Evolutionary conservation across 2,113 vertebrate genomes (phyloP).

Genomic region (Accipiter virgatus): DNA sequence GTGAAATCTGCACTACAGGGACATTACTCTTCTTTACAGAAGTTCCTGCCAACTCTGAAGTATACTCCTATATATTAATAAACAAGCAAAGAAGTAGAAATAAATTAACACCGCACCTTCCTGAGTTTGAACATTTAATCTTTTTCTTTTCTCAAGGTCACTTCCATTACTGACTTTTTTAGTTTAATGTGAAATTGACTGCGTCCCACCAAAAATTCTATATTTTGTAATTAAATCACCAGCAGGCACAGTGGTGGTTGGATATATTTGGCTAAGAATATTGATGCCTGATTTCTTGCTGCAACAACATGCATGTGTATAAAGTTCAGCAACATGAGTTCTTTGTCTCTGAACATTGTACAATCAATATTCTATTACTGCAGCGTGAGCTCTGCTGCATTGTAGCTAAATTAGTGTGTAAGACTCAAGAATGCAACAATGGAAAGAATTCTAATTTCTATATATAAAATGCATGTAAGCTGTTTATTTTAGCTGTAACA

Average conservation of each 20-base stretch:
- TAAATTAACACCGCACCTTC: constrained; percentile 14
- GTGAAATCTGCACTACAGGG: neutral
- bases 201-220: constrained; percentile 23
- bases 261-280: constrained; percentile 54
- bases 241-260: neutral
- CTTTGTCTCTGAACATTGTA: constrained; percentile 58
- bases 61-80: constrained; percentile 17
- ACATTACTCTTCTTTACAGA: neutral
- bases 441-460: constrained; percentile 57
- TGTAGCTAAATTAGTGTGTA: constrained; percentile 65
- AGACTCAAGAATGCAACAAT: constrained; percentile 19
- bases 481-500: neutral
- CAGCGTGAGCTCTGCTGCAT: constrained; percentile 29
- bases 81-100: constrained; percentile 16
- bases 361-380: constrained; percentile 75
- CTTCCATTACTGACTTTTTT: constrained; percentile 43
- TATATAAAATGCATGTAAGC: neutral
- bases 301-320: constrained; percentile 57
- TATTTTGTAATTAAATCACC: constrained; percentile 62
- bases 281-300: constrained; percentile 25
- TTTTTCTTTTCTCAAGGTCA: neutral
- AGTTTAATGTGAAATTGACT: constrained; percentile 39
- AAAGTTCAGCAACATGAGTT: constrained; percentile 51
- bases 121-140: neutral
- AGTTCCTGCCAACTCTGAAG: neutral